A percentile compares a stretch with the other conserved stretches of the same genome.
Evolutionary conservation across 2,797 vertebrate species (phyloP).

Genomic region (Acrossocheilus wenchowensis): DNA sequence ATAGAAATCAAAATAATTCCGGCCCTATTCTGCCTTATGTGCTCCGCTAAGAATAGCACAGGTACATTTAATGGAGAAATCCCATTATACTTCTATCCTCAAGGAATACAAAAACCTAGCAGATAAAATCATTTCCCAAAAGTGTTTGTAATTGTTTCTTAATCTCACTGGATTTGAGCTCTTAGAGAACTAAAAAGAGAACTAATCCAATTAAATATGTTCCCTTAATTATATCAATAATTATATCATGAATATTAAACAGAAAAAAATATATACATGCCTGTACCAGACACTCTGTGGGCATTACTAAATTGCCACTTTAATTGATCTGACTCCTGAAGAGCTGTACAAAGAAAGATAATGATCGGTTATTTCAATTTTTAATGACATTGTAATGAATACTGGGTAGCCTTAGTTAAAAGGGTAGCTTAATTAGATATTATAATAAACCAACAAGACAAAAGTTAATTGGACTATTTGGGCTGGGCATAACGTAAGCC

Average conservation of each 20-base stretch:
- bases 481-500: neutral
- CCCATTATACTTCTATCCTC: conserved; percentile 24
- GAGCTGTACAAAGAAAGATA: conserved; percentile 65
- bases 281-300: conserved; percentile 13
- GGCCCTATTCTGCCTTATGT: neutral
- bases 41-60: neutral
- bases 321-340: conserved; percentile 60
- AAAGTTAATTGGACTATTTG: conserved; percentile 1
- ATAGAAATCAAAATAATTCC: neutral
- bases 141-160: conserved; percentile 74
- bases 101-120: conserved; percentile 34
- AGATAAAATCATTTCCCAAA: conserved; percentile 67
- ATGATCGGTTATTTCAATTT: conserved; percentile 61
- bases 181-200: conserved; percentile 72
- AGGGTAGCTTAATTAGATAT: conserved; percentile 31
- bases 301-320: conserved; percentile 63
- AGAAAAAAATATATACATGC: neutral
- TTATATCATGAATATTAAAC: conserved; percentile 46
- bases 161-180: conserved; percentile 67
- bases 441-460: conserved; percentile 14
- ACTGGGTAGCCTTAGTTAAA: conserved; percentile 38
- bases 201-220: conserved; percentile 73
- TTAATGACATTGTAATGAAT: conserved; percentile 67
- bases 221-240: conserved; percentile 72
- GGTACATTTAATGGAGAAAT: conserved; percentile 31